Conservation (phyloP, 2,888 invertebrate species). For the Slavum lentiscoides region DNA sequence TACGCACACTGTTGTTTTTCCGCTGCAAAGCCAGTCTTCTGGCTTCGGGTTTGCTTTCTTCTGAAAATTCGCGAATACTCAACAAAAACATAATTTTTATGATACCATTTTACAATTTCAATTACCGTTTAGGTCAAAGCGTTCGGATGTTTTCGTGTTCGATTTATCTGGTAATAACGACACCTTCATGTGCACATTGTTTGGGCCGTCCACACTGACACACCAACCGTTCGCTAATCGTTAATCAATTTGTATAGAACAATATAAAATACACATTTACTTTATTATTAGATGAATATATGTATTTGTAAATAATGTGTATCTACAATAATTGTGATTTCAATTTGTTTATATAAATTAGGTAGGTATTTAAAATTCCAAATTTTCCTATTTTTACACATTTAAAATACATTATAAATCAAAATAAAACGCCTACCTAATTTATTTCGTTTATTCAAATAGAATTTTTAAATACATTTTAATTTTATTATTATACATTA, state of each 20-base stretch:
- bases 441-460: too few species aligned
- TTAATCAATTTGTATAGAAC: conserved; percentile 9
- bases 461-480: too few species aligned
- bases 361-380: too few species aligned
- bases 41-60: conserved; percentile 29
- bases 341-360: too few species aligned
- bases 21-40: conserved; percentile 18
- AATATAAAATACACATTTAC: not conserved
- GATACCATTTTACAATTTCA: not conserved
- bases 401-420: too few species aligned
- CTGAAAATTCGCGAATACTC: conserved; percentile 31
- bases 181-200: conserved; percentile 47
- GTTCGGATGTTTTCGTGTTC: conserved; percentile 11
- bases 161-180: conserved; percentile 39
- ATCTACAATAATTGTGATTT: too few species aligned
- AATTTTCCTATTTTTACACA: too few species aligned
- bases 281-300: not conserved
- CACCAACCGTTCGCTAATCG: conserved; percentile 30
- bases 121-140: conserved; percentile 22
- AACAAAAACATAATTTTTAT: conserved; percentile 2
- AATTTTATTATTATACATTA: too few species aligned
- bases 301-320: too few species aligned
- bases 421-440: too few species aligned
- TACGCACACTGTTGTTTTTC: conserved; percentile 26
- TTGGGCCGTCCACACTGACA: conserved; percentile 46